A percentile compares a stretch with the other conserved stretches of the same genome.
Conservation (phyloP, 1,140 invertebrate species). For the Drosophila ambigua region DNA sequence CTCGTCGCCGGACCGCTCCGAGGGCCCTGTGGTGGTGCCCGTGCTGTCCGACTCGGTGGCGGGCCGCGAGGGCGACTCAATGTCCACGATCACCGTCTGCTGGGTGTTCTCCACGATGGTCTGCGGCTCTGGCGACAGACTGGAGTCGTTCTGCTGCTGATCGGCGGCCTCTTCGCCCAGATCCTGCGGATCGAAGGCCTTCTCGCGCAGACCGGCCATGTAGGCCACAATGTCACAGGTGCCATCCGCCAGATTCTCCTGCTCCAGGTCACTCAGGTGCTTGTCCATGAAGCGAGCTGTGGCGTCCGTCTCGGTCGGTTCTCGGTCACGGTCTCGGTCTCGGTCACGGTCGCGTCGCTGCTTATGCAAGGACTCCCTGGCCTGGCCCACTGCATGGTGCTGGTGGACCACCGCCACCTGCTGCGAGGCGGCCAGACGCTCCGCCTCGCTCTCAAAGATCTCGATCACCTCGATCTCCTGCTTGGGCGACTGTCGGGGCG, state of each 20-base stretch:
- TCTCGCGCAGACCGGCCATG: constrained; percentile 81
- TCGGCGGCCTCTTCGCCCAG: constrained; percentile 52
- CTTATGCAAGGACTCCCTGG: constrained; percentile 47
- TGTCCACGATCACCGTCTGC: constrained; percentile 74
- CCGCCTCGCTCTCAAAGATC: constrained; percentile 77
- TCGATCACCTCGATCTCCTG: constrained; percentile 81
- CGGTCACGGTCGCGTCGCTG: constrained; percentile 48
- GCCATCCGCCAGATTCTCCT: constrained; percentile 72
- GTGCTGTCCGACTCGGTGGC: constrained; percentile 76
- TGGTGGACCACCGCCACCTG: constrained; percentile 80
- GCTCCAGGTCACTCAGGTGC: constrained; percentile 78
- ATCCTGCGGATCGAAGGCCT: constrained; percentile 72
- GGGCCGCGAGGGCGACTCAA: constrained; percentile 72
- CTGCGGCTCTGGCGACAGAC: constrained; percentile 78
- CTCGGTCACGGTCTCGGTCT: constrained; percentile 18
- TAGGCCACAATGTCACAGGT: constrained; percentile 82
- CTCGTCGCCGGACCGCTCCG: constrained; percentile 76
- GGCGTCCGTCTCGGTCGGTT: constrained; percentile 52
- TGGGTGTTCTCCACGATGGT: constrained; percentile 81
- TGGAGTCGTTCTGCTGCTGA: constrained; percentile 81
- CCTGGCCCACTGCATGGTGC: constrained; percentile 38
- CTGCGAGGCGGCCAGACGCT: constrained; percentile 69
- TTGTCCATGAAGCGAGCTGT: constrained; percentile 74
- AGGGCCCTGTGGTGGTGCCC: constrained; percentile 68
- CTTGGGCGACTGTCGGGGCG: constrained; percentile 79